phyloP scores from a whole-genome alignment of 2,113 vertebrate genomes.

The Sprattus sprattus region DNA sequence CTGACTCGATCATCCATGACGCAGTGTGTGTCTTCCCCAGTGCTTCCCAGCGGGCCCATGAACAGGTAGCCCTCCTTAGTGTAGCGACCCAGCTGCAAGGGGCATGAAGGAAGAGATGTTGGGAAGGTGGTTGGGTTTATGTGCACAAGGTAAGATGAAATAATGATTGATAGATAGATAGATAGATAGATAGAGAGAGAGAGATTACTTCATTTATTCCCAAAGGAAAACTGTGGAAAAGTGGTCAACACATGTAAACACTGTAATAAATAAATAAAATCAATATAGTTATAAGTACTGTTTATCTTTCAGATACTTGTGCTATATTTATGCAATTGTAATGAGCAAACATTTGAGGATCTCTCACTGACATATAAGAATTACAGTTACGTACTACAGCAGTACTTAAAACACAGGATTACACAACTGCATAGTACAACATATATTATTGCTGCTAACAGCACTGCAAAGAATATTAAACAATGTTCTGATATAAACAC shows the following conservation, averaged over 20 bases:
- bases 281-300: background rate
- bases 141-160: background rate
- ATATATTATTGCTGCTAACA: background rate
- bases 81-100: slow-evolving; percentile 83
- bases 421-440: background rate
- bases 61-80: slow-evolving; percentile 90
- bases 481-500: background rate
- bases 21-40: slow-evolving; percentile 87
- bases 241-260: background rate
- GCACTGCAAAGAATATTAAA: background rate
- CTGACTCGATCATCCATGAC: slow-evolving; percentile 85
- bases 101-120: background rate
- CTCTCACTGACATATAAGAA: no score
- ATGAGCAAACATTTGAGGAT: no score
- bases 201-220: no score
- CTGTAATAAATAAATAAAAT: background rate
- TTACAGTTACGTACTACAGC: no score
- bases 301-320: background rate
- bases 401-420: no score
- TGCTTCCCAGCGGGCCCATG: slow-evolving; percentile 89
- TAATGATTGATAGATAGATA: no score
- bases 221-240: background rate
- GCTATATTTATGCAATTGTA: background rate
- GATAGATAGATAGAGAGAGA: no score
- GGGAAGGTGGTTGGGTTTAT: background rate